Percentiles rank a stretch among this genome's conserved stretches.
phyloP scores from a whole-genome alignment of 2,113 vertebrate genomes.

The Hiodon tergisus region DNA sequence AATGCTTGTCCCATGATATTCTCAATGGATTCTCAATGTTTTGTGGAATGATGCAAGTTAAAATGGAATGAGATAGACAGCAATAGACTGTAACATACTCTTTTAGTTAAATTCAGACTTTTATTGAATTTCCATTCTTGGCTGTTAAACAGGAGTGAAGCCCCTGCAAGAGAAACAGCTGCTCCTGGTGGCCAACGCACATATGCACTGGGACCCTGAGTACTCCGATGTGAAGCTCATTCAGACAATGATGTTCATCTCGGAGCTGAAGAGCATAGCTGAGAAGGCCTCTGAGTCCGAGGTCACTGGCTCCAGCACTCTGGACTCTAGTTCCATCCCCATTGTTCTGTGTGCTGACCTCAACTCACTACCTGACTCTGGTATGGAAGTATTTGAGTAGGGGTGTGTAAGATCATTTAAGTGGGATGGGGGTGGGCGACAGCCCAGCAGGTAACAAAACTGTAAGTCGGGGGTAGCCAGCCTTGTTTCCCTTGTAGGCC shows the following conservation, averaged over 20 bases:
- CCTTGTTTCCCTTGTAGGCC: too few relatives aligned
- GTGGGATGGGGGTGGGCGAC: too few relatives aligned
- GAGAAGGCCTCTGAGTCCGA: conserved; percentile 77
- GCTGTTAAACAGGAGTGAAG: conserved; percentile 69
- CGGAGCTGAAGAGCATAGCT: conserved; percentile 91
- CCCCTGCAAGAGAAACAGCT: conserved; percentile 79
- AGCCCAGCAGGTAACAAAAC: too few relatives aligned
- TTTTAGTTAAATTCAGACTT: neutral
- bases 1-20: neutral
- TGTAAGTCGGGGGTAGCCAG: too few relatives aligned
- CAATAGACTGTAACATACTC: neutral
- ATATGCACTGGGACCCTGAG: conserved; percentile 99
- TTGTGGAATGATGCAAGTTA: neutral
- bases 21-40: neutral
- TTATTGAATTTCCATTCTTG: neutral
- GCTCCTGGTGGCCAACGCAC: conserved; percentile 91
- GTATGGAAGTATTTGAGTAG: conserved; percentile 51
- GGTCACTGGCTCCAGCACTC: conserved; percentile 67
- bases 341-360: conserved; percentile 97
- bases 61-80: neutral
- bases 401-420: neutral
- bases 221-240: conserved; percentile 96
- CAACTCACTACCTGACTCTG: conserved; percentile 97
- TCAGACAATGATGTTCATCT: conserved; percentile 99
- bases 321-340: conserved; percentile 83